These are phyloP conservation scores for Carabus problematicus DNA, from an alignment of 2,888 invertebrate genomes.

Conservation along the genomic window DNA sequence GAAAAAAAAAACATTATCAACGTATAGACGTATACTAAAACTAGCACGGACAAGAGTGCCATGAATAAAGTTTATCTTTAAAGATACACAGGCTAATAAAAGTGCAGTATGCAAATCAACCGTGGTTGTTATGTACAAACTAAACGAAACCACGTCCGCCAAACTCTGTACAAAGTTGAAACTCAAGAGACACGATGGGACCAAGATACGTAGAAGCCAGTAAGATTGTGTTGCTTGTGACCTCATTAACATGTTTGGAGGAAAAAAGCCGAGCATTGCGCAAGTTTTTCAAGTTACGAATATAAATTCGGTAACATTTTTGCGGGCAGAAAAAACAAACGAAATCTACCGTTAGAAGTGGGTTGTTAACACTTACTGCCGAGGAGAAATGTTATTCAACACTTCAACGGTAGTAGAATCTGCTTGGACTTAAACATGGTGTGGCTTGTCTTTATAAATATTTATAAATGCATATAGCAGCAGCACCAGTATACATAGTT, in stretches of 20 bases:
- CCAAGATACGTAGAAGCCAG: no score
- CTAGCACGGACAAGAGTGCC: no score
- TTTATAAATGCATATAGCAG: conserved; percentile 21
- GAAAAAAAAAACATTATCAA: no score
- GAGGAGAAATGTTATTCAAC: not conserved
- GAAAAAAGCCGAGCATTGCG: conserved; percentile 4
- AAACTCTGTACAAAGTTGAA: no score
- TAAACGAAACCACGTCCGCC: no score
- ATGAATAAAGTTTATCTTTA: no score
- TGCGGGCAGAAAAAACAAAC: conserved; percentile 17
- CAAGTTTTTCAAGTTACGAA: conserved; percentile 13
- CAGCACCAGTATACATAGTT: not conserved
- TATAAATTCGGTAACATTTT: conserved; percentile 21
- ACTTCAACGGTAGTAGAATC: not conserved
- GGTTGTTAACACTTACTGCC: conserved; percentile 33
- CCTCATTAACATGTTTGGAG: conserved; percentile 23
- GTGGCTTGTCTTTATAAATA: conserved; percentile 24
- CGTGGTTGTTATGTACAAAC: no score
- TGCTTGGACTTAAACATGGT: no score
- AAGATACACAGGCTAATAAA: no score
- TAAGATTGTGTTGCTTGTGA: not conserved
- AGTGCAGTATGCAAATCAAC: conserved; percentile 21
- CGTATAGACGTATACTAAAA: no score
- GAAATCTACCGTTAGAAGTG: conserved; percentile 25
- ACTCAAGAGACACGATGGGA: no score